Evolutionary conservation across 2,797 vertebrate genomes (phyloP).

Genomic region (Leptatherina wallacei): DNA sequence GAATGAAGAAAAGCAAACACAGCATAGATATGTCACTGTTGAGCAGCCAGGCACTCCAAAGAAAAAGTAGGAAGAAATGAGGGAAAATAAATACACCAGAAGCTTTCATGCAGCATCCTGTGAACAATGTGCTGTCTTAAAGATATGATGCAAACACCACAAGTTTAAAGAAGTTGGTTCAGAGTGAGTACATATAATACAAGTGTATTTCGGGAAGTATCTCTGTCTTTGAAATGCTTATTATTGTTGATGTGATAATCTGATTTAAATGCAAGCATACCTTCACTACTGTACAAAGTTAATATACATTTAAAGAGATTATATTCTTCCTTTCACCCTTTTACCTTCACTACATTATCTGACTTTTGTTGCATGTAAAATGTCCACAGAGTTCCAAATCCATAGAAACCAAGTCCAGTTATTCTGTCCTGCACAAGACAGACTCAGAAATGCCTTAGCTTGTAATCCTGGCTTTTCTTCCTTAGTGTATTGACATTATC

Average conservation of each 20-base stretch:
- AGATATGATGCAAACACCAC: conserved; percentile 9
- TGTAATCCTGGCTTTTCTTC: background rate
- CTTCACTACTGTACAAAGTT: background rate
- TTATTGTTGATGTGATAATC: conserved; percentile 39
- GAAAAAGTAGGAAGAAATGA: conserved; percentile 5
- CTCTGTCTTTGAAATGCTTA: conserved; percentile 25
- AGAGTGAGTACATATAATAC: conserved; percentile 5
- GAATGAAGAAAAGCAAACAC: conserved; percentile 9
- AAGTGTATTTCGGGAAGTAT: background rate
- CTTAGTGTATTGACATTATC: background rate
- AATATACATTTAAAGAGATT: background rate
- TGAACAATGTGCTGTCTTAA: conserved; percentile 37
- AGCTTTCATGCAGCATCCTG: conserved; percentile 36
- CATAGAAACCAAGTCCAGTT: background rate
- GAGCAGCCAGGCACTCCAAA: conserved; percentile 6
- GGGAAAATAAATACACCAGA: conserved; percentile 6
- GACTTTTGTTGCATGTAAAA: background rate
- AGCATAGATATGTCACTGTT: conserved; percentile 6
- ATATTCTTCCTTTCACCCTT: background rate
- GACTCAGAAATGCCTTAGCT: background rate
- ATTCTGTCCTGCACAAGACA: background rate
- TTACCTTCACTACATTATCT: background rate
- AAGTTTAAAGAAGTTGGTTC: conserved; percentile 23
- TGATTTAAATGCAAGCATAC: conserved; percentile 37
- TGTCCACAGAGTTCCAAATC: background rate